A percentile compares a stretch with the other conserved stretches of the same genome.
Evolutionary conservation across 2,888 invertebrate species (phyloP).

Genomic region (Empis stercorea): DNA sequence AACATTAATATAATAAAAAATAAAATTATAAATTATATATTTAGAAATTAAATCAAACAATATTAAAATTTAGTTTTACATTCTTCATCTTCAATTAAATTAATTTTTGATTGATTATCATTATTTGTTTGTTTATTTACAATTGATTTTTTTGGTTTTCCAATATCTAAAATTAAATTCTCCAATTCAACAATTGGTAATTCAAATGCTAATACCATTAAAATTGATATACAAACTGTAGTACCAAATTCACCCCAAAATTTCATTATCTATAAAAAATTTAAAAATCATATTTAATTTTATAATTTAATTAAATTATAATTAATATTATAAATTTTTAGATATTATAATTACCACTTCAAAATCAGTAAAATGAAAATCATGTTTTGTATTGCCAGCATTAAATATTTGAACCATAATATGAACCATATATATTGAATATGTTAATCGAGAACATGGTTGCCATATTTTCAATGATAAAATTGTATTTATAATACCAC

Average conservation of each 20-base stretch:
- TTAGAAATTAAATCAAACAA: no score
- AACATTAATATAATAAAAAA: no score
- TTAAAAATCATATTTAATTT: neutral
- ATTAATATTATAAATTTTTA: no score
- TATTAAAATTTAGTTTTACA: no score
- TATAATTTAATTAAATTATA: no score
- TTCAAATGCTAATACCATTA: conserved; percentile 30
- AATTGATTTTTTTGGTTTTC: neutral
- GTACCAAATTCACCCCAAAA: conserved; percentile 13
- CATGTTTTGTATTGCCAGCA: conserved; percentile 2
- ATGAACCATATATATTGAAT: conserved; percentile 14
- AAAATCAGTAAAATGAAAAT: conserved; percentile 9
- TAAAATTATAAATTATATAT: no score
- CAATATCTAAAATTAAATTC: conserved; percentile 14
- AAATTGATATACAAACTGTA: conserved; percentile 16
- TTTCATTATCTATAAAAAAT: conserved; percentile 8
- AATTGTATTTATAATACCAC: conserved; percentile 13
- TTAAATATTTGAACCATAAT: conserved; percentile 6
- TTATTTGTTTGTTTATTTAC: no score
- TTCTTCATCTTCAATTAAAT: no score
- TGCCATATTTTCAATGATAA: conserved; percentile 14
- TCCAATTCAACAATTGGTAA: conserved; percentile 30
- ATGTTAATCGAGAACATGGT: conserved; percentile 13
- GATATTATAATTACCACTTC: conserved; percentile 10
- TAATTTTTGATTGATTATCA: no score